phyloP scores from a whole-genome alignment of 1,140 invertebrate species.

The Dendroctonus valens region DNA sequence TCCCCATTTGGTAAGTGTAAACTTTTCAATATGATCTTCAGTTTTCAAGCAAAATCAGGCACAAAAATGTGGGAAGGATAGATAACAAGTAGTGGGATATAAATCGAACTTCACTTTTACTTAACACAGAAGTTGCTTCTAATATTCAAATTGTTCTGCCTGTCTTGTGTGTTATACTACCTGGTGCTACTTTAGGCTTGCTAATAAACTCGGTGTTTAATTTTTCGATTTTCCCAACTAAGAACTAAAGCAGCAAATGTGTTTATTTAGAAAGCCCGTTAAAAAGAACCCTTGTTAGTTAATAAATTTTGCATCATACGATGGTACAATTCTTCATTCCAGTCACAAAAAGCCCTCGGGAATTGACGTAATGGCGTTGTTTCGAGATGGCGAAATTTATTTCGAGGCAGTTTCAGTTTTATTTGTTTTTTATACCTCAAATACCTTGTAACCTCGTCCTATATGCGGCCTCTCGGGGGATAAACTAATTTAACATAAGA shows the following conservation, averaged over 20 bases:
- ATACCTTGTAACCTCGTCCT: conserved; percentile 17
- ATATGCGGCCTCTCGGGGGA: conserved; percentile 13
- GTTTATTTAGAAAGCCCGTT: neutral
- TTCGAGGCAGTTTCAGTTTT: conserved; percentile 16
- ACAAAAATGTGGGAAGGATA: too few species aligned
- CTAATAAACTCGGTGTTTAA: neutral
- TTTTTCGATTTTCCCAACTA: neutral
- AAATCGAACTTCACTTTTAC: too few species aligned
- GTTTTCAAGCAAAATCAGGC: neutral
- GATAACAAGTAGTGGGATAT: too few species aligned
- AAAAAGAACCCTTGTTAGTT: neutral
- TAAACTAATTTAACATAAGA: conserved; percentile 27
- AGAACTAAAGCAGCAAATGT: neutral
- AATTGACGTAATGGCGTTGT: conserved; percentile 16
- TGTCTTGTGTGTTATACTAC: neutral
- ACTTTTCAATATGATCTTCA: neutral
- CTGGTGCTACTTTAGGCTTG: neutral
- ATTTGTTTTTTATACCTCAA: conserved; percentile 25
- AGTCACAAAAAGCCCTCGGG: conserved; percentile 18
- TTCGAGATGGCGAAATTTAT: conserved; percentile 21
- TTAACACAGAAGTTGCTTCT: too few species aligned
- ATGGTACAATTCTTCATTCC: conserved; percentile 11
- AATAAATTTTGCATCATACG: conserved; percentile 7
- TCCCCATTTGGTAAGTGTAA: neutral
- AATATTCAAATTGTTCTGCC: too few species aligned